Evolutionary conservation across 2,888 invertebrate genomes (phyloP), one percentile per base, ranked within the genome.

Genomic region (Romanomermis culicivorax): DNA sequence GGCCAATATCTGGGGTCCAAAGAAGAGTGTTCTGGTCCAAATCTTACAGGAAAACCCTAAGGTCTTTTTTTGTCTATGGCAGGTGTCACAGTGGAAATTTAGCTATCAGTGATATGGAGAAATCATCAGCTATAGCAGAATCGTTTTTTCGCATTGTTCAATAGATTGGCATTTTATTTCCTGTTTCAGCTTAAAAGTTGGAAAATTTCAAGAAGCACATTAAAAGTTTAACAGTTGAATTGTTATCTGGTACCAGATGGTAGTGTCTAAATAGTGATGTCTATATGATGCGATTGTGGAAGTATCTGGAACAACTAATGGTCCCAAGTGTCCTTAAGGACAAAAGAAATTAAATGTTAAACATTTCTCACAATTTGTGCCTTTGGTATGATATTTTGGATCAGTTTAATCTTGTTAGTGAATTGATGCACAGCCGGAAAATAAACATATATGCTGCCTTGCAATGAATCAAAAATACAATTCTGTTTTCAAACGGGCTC

Each of bases 251-350:
- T n/a, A 45, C 45, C 23, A 11, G 45, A 45, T 45, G 45, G 45
- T 7, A 45, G 23, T 45, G 45, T 23, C 45, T n/a, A 45, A 45
- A n/a, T 23, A 23, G 45, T 45, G 45, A 23, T n/a, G 23, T 45
- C 23, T 45, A n/a, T n/a, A 45, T 45, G 45, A 45, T 23, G 45
- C 45, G 4, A n/a, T 45, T n/a, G 23, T 45, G 11, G 45, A 45
- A 45, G 45, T 45, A 7, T 45, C 45, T n/a, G 45, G 23, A 45
- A n/a, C 17, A n/a, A 45, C 45, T 11, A 45, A 45, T 45, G 45
- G 23, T n/a, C 45, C 23, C 11, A 36, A 45, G 23, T 45, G 45
- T 23, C 11, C 4, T n/a, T 7, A 11, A n/a, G 45, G 11, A 23
- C 45, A 23, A 45, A 45, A 23, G 45, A 45, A 45, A n/a, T 45